These are phyloP conservation scores for Tachysurus vachellii DNA, from an alignment of 2,113 vertebrate genomes.

Conservation along the genomic window DNA sequence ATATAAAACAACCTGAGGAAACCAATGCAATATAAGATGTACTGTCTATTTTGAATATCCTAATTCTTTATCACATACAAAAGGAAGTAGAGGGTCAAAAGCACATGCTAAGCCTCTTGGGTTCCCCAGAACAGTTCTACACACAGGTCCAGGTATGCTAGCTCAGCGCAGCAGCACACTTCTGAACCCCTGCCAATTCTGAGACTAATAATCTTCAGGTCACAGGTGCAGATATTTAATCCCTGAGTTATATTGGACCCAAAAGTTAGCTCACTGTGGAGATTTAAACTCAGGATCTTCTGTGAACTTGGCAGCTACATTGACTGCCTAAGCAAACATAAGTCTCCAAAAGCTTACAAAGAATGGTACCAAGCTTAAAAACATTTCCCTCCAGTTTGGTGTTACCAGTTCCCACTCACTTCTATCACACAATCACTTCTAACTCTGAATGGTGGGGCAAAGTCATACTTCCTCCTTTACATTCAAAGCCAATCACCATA, in stretches of 20 bases:
- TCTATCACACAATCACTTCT: not conserved
- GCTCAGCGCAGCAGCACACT: not conserved
- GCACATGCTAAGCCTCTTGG: not conserved
- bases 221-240: not conserved
- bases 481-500: not conserved
- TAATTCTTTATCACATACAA: not conserved
- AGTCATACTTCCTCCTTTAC: not conserved
- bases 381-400: not conserved
- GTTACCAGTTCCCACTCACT: not conserved
- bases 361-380: not conserved
- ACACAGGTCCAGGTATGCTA: not conserved
- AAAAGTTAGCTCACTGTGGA: not conserved
- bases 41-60: not conserved
- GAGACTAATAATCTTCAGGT: not conserved
- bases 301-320: not conserved
- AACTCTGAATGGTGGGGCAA: not conserved
- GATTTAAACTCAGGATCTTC: not conserved
- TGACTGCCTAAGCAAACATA: not conserved
- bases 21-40: not conserved
- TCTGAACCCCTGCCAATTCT: not conserved
- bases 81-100: not conserved
- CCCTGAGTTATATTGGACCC: not conserved
- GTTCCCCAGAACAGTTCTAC: not conserved
- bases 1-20: not conserved
- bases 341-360: not conserved